phyloP scores from a whole-genome alignment of 2,888 invertebrate genomes.

The Perizoma affinitatum region DNA sequence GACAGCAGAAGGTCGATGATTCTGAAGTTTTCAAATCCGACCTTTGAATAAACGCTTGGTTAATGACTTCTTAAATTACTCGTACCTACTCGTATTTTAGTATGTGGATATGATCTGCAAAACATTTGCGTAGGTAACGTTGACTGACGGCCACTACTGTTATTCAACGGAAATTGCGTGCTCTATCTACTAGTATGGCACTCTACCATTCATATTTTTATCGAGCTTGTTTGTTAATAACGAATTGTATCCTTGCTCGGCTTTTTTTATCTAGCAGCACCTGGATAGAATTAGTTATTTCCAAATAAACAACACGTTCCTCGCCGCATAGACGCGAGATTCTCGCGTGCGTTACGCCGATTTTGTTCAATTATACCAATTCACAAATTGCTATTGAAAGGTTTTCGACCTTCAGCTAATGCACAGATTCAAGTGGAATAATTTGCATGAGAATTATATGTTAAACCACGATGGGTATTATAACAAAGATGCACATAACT shows the following conservation, averaged over 20 bases:
- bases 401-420: constrained; percentile 57
- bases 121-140: not conserved
- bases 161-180: constrained; percentile 18
- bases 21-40: constrained; percentile 32
- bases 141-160: not conserved
- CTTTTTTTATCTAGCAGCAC: not conserved
- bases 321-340: constrained; percentile 48
- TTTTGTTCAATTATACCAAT: constrained; percentile 59
- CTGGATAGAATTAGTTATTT: constrained; percentile 24
- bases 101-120: not conserved
- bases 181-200: constrained; percentile 11
- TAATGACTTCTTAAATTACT: too few relatives aligned
- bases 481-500: not conserved
- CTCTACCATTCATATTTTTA: constrained; percentile 1
- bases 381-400: constrained; percentile 63
- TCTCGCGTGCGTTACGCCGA: constrained; percentile 56
- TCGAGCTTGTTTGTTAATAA: not conserved
- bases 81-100: too few relatives aligned
- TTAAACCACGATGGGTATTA: constrained; percentile 6
- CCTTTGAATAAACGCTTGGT: constrained; percentile 26
- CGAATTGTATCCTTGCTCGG: not conserved
- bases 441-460: constrained; percentile 39
- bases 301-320: constrained; percentile 38
- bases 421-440: constrained; percentile 37
- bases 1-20: constrained; percentile 38